Evolutionary conservation across 2,113 vertebrate species (phyloP), one percentile per base, ranked within the genome.

Genomic region (Elachura formosa): DNA sequence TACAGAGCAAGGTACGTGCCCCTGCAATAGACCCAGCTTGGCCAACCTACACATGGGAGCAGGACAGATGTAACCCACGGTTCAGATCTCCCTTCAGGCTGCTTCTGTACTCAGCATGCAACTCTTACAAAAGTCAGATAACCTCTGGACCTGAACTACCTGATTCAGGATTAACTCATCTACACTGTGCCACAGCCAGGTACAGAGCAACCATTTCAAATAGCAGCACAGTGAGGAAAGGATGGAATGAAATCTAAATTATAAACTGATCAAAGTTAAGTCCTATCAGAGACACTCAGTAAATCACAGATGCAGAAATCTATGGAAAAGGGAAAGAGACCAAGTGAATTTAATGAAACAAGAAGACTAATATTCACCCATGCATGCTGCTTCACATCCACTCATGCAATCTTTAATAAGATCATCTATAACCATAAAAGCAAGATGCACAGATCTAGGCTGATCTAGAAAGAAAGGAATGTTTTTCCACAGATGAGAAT

Each of bases 401-500:
- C 73, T 86, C 86, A 88, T 10, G 72, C 68, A 90, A 55, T 25
- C 61, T 64, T 92, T 89, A 96, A 67, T 67, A 86, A 86, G 48
- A 95, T 75, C 33, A 89, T 61, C 77, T 49, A 34, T 34, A 94
- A 64, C 33, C 62, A 84, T 62, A 82, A 94, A 82, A 78, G 21
- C 33, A 89, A 66, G 52, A 72, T 54, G 41, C 33, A 25, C 29
- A 68, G 58, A 82, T 87, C 11, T 29, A 10, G 38, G 26, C 29
- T 87, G 41, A 75, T 84, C 66, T 66, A 84, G 74, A 84, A 90
- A 67, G 61, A 84, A 94, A 91, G 56, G 49, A 89, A 84, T 84
- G 86, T 64, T 87, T 78, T 54, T 86, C 48, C 34, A 75, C 56
- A 81, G 34, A 31, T 61, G 12, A 91, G 40, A 38, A 58, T 66